Evolutionary conservation across 2,797 vertebrate species (phyloP), one percentile per base, ranked within the genome.

Genomic region (Bradypus variegatus): DNA sequence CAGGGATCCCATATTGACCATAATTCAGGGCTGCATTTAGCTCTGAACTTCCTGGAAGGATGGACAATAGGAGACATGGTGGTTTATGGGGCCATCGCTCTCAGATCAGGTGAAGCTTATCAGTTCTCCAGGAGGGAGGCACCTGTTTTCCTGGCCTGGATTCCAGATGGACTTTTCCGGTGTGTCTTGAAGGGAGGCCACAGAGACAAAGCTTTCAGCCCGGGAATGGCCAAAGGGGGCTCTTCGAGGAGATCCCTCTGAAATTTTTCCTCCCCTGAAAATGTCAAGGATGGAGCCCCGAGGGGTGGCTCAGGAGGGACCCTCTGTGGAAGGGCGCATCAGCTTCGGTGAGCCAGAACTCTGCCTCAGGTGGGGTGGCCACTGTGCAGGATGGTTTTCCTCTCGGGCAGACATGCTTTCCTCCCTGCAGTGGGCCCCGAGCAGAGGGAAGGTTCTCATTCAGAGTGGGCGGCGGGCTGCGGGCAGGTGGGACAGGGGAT

Each of bases 271-370:
- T 33, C 64, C 62, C 36, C 18, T 3, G 23, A 7, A 27, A 21
- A 33, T 0, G 1, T 21, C 29, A 6, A 48, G 3, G 62, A 14
- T 45, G 36, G 38, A 3, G 5, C 31, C 2, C 16, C 1, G 21
- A 9, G 60, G 27, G 7, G 5, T 3, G 50, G 23, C 3, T 45
- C 7, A 29, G 0, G 14, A 31, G 77, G 77, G 65, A 38, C 6
- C 69, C 33, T 5, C 1, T 1, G 12, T 6, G 55, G 38, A 41
- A 18, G 18, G 8, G 11, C 14, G 36, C 0, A 0, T 11, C 5
- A 12, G 58, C 53, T 53, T 4, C 18, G 13, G 41, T 2, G 13
- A 62, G 38, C 31, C 15, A 29, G 25, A 50, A 55, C 38, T 14
- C 27, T 45, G 72, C 16, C 72, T 69, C 50, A 6, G 58, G 79